Percentiles rank a stretch among this genome's conserved stretches.
phyloP scores from a whole-genome alignment of 2,113 vertebrate species.

The Tricholaema leucomelas region DNA sequence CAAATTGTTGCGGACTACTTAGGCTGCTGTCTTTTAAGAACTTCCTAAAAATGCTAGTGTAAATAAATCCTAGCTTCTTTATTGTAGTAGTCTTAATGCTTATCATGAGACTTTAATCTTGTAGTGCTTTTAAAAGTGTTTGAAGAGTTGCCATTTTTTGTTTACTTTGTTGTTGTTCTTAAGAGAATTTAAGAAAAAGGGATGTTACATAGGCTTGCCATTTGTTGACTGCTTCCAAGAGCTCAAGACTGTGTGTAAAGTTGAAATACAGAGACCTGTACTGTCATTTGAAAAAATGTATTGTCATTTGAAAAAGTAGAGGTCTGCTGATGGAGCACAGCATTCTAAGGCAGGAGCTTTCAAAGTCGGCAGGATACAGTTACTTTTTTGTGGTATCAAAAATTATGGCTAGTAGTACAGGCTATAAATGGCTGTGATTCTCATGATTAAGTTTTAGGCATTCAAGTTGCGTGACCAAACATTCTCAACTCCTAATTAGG shows the following conservation, averaged over 20 bases:
- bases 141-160: neutral
- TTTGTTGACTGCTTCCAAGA: neutral
- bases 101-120: neutral
- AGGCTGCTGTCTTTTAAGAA: neutral
- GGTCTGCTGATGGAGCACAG: rapidly evolving
- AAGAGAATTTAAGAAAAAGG: neutral
- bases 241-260: neutral
- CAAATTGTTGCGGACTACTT: neutral
- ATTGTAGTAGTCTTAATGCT: neutral
- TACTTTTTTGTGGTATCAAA: neutral
- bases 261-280: neutral
- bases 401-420: neutral
- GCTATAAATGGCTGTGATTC: slow-evolving; percentile 11
- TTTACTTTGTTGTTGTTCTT: neutral
- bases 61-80: neutral
- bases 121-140: neutral
- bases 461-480: neutral
- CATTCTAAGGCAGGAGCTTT: neutral
- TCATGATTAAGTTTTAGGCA: neutral
- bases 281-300: neutral
- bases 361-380: neutral
- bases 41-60: neutral
- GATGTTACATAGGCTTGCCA: neutral
- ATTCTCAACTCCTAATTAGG: neutral
- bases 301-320: neutral